Evolutionary conservation across 1,140 invertebrate genomes (phyloP), one percentile per base, ranked within the genome.

Genomic region (Eriosoma lanigerum): DNA sequence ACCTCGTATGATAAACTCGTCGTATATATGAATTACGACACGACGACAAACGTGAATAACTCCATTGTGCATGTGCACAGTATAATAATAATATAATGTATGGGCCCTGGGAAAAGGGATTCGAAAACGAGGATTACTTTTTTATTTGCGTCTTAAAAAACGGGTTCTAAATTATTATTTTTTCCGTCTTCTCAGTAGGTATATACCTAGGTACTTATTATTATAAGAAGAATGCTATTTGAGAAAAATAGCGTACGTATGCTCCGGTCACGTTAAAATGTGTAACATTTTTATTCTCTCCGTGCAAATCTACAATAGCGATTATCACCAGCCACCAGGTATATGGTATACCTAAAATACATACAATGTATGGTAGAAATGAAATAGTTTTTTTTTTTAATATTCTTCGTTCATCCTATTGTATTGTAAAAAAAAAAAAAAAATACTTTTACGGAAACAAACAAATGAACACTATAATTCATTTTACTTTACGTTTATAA

Each of bases 91-190:
- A 50, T 29, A 3, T 38, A 38, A 38, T 38, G 32, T 38, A 4
- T 38, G 17, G 26, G 19, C n/a, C 72, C 72, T 75, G 72, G 72
- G 72, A 54, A 75, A n/a, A 75, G 72, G 50, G 50, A 75, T 75
- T 21, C 12, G 12, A 56, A 56, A 75, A 75, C 72, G 50, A 29
- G 72, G 44, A 38, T 29, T 29, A 56, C 44, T 56, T 75, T 56
- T 15, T 32, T 50, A 17, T 26, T 21, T 21, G 10, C n/a, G 12
- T 58, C 24, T 58, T 19, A 52, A n/a, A 52, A 73, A 73, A 48
- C 70, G 70, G 50, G 70, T 73, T 52, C 52, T 52, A 21, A 75
- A 54, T 58, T 21, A 54, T 50, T 64, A 38, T 24, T 9, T 29
- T 64, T n/a, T 62, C 29, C 24, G 26, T 62, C 15, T 62, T 29